These are phyloP conservation scores for Hydropsyche tenuis DNA, from an alignment of 1,140 invertebrate species.

Conservation along the genomic window DNA sequence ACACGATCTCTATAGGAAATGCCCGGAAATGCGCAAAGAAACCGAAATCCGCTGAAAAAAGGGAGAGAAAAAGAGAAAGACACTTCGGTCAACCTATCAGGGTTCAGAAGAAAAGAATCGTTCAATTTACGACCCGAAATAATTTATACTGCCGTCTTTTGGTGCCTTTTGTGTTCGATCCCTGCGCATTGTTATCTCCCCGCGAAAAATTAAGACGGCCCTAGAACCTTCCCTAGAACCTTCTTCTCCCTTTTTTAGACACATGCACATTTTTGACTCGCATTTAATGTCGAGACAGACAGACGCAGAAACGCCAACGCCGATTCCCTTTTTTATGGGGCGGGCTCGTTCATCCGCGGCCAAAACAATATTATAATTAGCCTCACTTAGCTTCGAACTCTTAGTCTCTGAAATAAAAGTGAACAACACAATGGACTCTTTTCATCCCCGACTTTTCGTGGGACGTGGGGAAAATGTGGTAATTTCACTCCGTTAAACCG, in stretches of 20 bases:
- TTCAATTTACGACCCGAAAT: conserved; percentile 51
- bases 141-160: conserved; percentile 50
- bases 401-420: conserved; percentile 37
- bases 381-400: conserved; percentile 45
- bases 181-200: conserved; percentile 48
- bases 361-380: conserved; percentile 51
- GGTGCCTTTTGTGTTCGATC: conserved; percentile 45
- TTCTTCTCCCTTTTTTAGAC: not conserved
- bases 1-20: conserved; percentile 11
- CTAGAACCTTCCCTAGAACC: not conserved
- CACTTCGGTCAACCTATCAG: conserved; percentile 50
- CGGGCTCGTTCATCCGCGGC: conserved; percentile 43
- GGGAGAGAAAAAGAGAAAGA: conserved; percentile 22
- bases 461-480: conserved; percentile 44
- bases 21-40: conserved; percentile 46
- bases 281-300: conserved; percentile 23
- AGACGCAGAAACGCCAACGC: conserved; percentile 14
- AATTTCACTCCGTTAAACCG: conserved; percentile 48
- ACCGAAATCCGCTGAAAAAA: conserved; percentile 33
- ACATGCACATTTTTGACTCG: not conserved
- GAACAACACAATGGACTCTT: conserved; percentile 43
- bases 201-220: conserved; percentile 48
- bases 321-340: no score
- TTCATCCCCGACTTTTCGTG: not conserved
- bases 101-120: conserved; percentile 50